Evolutionary conservation across 2,888 invertebrate genomes (phyloP).

Genomic region (Philereme vetulata): DNA sequence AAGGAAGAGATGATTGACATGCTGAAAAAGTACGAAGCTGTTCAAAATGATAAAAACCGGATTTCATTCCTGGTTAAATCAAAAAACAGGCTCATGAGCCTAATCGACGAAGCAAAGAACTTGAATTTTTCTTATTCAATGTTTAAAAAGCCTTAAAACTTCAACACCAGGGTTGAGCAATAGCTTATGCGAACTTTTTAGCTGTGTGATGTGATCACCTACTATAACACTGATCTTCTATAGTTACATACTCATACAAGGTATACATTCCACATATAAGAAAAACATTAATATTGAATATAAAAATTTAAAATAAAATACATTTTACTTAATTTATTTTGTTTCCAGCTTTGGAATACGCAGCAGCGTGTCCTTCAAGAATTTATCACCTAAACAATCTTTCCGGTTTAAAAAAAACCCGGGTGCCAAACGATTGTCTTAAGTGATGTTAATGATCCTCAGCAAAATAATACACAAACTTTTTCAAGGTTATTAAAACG

Average conservation of each 20-base stretch:
- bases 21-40: constrained; percentile 41
- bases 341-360: constrained; percentile 26
- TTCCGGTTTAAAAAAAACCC: constrained; percentile 18
- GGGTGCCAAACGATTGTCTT: constrained; percentile 10
- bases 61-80: constrained; percentile 7
- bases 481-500: constrained; percentile 11
- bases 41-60: constrained; percentile 31
- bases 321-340: constrained; percentile 15
- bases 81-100: constrained; percentile 7
- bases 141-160: background rate
- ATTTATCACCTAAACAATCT: constrained; percentile 14
- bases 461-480: constrained; percentile 7
- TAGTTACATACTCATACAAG: too few species aligned
- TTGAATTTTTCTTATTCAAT: background rate
- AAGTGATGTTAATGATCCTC: constrained; percentile 2
- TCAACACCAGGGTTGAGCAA: too few species aligned
- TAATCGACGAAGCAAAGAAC: constrained; percentile 1
- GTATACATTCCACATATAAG: too few species aligned
- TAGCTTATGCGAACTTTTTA: too few species aligned
- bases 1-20: constrained; percentile 41
- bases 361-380: constrained; percentile 11
- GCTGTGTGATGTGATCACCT: too few species aligned
- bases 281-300: background rate
- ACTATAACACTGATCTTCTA: too few species aligned
- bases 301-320: background rate